These are phyloP conservation scores for Harpagoxenus sublaevis DNA, from an alignment of 2,888 invertebrate genomes.

Conservation along the genomic window DNA sequence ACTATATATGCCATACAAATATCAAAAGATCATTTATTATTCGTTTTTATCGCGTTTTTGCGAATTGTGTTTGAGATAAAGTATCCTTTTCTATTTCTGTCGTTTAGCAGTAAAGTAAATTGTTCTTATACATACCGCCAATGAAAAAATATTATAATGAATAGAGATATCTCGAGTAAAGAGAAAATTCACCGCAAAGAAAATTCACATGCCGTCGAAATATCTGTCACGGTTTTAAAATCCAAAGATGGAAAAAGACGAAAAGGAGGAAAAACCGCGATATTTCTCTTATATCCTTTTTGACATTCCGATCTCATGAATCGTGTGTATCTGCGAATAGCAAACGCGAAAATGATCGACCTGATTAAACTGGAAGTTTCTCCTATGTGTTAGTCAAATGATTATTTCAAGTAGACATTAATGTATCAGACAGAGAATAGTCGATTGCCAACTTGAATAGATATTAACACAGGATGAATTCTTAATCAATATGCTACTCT, in stretches of 20 bases:
- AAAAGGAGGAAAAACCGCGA: background rate
- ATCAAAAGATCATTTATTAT: background rate
- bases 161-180: conserved; percentile 3
- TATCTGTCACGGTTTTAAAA: conserved; percentile 63
- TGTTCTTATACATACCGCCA: background rate
- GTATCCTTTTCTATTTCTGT: conserved; percentile 39
- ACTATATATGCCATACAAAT: background rate
- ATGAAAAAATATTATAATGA: background rate
- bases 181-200: conserved; percentile 52
- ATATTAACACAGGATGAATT: background rate
- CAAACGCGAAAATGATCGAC: conserved; percentile 45
- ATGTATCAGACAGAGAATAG: too few species aligned
- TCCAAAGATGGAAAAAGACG: conserved; percentile 18
- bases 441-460: background rate
- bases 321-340: conserved; percentile 62
- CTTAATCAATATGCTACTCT: background rate
- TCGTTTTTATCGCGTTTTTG: conserved; percentile 38
- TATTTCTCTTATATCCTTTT: conserved; percentile 37
- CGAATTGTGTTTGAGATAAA: conserved; percentile 45
- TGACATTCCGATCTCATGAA: conserved; percentile 47
- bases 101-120: background rate
- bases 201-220: conserved; percentile 70
- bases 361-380: conserved; percentile 59
- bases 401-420: conserved; percentile 11
- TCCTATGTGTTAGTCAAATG: background rate